phyloP scores from a whole-genome alignment of 2,797 vertebrate species.

The Brachymystax lenok region DNA sequence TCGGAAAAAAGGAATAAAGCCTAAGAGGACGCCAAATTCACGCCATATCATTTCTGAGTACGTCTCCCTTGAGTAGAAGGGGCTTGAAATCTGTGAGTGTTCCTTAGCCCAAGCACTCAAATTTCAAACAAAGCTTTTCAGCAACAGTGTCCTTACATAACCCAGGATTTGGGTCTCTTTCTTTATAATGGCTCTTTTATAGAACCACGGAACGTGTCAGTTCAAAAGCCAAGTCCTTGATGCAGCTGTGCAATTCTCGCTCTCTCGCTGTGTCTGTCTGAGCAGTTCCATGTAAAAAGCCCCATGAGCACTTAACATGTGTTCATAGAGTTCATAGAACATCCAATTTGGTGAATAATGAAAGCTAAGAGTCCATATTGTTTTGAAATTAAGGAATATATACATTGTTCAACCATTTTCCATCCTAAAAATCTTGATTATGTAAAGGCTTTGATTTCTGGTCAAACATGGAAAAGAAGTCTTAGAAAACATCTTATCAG shows the following conservation, averaged over 20 bases:
- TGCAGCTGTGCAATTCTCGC: neutral
- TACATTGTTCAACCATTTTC: too few relatives aligned
- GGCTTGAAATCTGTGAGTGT: slow-evolving; percentile 3
- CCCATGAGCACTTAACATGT: too few relatives aligned
- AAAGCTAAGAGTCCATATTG: too few relatives aligned
- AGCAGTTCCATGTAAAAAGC: too few relatives aligned
- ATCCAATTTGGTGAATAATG: too few relatives aligned
- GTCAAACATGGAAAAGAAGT: too few relatives aligned
- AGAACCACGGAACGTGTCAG: slow-evolving; percentile 22
- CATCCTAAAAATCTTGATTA: too few relatives aligned
- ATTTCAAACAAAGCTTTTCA: slow-evolving; percentile 24
- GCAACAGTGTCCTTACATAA: slow-evolving; percentile 39
- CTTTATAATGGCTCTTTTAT: slow-evolving; percentile 24
- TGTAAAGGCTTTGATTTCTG: too few relatives aligned
- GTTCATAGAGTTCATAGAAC: too few relatives aligned
- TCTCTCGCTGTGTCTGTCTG: neutral
- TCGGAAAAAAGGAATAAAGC: neutral
- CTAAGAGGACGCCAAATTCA: neutral
- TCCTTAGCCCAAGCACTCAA: slow-evolving; percentile 2
- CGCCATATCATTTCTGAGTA: neutral
- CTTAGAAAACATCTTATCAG: too few relatives aligned
- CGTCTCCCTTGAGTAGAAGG: neutral
- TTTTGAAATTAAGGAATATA: too few relatives aligned
- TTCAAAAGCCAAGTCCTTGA: slow-evolving; percentile 8
- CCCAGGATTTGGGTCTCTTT: slow-evolving; percentile 17